Base-by-base conservation (phyloP, 2,797 vertebrate species). In the Rachycentron canadum region DNA sequence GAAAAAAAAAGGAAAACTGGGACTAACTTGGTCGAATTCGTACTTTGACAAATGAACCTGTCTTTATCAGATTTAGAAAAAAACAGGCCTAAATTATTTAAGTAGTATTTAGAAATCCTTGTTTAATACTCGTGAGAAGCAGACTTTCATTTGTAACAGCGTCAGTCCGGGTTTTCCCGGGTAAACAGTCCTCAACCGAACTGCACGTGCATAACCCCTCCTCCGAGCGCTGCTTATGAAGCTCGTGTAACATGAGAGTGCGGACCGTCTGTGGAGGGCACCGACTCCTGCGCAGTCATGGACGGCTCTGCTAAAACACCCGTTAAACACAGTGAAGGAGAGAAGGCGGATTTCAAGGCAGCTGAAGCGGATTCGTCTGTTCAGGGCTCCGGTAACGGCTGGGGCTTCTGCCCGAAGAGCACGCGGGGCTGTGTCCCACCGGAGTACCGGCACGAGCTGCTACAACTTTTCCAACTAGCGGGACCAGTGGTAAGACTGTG, bases 401-500 rank as follows among this genome's bases (percentile, higher is more conserved):
- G 80, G 13, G 30, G 74, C 58, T 75, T 61, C 7, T 91, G 89
- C 19, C 26, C 17, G 53, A 69, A 34, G 49, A 75, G 71, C 28
- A 7, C 78, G 1, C 7, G 23, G 3, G 26, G 36, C 23, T 66
- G 66, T 16, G 63, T 95, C 47, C 89, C 91, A 0, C 32, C 19
- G 5, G 56, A 50, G 0, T 93, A 91, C 78, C 87, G 76, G 56
- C 30, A 83, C 5, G 95, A 96, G 72, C 66, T 91, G 21, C 17
- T 43, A 0, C 83, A 94, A n/a, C 59, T 95, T 8, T 30, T 89
- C 9, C 93, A 89, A 77, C 79, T 96, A 45, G 92, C 93, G 2
- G 94, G 93, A 84, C 95, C 95, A 1, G 93, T 96, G 94, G 95
- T 95, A 84, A 89, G 83, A 64, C 19, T n/a, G 43, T n/a, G n/a